phyloP scores from a whole-genome alignment of 2,113 vertebrate genomes.

The Oncorhynchus kisutch region DNA sequence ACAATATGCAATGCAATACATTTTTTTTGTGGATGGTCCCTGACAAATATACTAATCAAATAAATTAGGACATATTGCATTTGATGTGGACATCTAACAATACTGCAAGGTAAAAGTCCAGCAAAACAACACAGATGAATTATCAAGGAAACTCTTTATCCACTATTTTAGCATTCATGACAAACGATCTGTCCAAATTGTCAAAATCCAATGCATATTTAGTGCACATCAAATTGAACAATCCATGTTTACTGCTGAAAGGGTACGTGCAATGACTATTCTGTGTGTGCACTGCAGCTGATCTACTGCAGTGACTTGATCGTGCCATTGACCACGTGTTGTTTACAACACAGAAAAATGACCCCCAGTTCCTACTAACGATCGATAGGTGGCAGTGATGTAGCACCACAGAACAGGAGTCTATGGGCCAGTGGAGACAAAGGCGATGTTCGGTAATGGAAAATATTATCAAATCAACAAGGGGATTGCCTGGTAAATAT shows the following conservation, averaged over 20 bases:
- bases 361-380: not conserved
- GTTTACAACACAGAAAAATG: slow-evolving; percentile 26
- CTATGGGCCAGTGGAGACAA: slow-evolving; percentile 14
- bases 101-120: not conserved
- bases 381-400: slow-evolving; percentile 42
- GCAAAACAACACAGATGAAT: not conserved
- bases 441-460: slow-evolving; percentile 11
- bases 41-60: no score
- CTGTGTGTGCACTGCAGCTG: not conserved
- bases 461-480: slow-evolving; percentile 14
- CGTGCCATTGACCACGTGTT: slow-evolving; percentile 2
- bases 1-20: no score
- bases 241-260: not conserved
- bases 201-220: not conserved
- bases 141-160: not conserved
- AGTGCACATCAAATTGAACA: not conserved
- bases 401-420: not conserved
- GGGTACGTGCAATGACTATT: not conserved
- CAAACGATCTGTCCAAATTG: no score
- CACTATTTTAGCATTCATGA: no score
- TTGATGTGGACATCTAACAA: not conserved
- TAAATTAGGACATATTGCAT: not conserved
- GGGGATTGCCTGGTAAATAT: slow-evolving; percentile 13
- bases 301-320: not conserved
- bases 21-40: no score